Base-by-base conservation (phyloP, 2,888 invertebrate species). In the Aporophyla nigra region DNA sequence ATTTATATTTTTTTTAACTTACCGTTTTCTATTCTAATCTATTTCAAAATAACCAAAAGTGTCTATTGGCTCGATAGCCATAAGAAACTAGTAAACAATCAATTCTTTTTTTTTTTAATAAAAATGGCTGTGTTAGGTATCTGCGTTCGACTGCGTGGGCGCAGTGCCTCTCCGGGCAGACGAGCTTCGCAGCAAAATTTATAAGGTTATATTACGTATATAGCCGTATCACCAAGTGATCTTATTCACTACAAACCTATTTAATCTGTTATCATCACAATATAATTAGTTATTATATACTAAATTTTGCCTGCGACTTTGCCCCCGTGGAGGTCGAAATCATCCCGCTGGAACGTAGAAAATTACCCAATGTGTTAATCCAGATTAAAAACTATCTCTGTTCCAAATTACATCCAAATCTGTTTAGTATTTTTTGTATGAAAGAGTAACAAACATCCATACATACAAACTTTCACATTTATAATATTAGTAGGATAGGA, bases 141-240 rank as follows among this genome's bases (percentile, higher is more conserved):
- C 14, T 21, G 51, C 27, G 58, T 14, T 33, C 54, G 19, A n/a
- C 19, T 46, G 72, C 76, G 82, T 83, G 80, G 84, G 82, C 62
- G 72, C 21, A 49, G 68, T 24, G 65, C 66, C 82, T 84, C 62
- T 67, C 27, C 46, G 51, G 53, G 40, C 12, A 65, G 59, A 65
- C 67, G 19, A 70, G 49, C 63, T 70, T 24, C 80, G 80, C 70
- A 80, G 71, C 70, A 46, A 68, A 63, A 65, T 56, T 49, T 46
- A 62, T 54, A 40, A 80, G 54, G 54, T 62, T 70, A 72, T 83
- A 67, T 70, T 63, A 63, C 56, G 68, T 76, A 1, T 53, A 16
- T n/a, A 24, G 16, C 49, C 4, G 33, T n/a, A 33, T 58, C 33
- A 27, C 33, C 12, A 53, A 46, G n/a, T 81, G 69, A 66, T 65